Conservation (phyloP, 1,140 invertebrate genomes). For the Philotrypesis tridentata region DNA sequence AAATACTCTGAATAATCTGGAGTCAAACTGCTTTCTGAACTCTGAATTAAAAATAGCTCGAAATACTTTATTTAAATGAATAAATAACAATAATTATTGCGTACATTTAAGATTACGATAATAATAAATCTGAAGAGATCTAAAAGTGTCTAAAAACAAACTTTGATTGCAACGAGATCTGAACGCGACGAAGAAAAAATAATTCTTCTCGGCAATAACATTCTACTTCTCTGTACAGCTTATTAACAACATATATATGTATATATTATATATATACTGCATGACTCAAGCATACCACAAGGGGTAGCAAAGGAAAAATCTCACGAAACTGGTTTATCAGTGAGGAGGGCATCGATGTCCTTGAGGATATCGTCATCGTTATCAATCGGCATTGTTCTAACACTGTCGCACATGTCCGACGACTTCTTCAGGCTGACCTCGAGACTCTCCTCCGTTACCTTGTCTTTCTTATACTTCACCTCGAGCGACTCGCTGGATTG, state of each 20-base stretch:
- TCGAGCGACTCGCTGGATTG: slow-evolving; percentile 41
- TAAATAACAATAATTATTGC: slow-evolving; percentile 33
- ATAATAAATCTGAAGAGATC: background rate
- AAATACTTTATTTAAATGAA: background rate
- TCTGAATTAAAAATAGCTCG: background rate
- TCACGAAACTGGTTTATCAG: slow-evolving; percentile 33
- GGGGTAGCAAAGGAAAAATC: background rate
- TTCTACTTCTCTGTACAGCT: background rate
- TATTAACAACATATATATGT: background rate
- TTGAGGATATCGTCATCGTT: slow-evolving; percentile 68
- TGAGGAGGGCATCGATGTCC: slow-evolving; percentile 69
- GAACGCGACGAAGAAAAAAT: background rate
- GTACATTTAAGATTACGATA: background rate
- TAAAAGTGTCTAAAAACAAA: background rate
- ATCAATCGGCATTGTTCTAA: slow-evolving; percentile 57
- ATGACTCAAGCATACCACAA: background rate
- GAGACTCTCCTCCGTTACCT: background rate
- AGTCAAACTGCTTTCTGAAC: background rate
- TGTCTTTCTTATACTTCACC: slow-evolving; percentile 37
- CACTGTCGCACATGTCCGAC: background rate
- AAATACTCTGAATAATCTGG: background rate
- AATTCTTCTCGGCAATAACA: background rate
- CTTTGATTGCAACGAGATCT: background rate
- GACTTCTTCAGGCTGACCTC: background rate
- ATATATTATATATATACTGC: too few species aligned